These are phyloP conservation scores for Nemotelus pantherinus DNA, from an alignment of 2,888 invertebrate genomes.

Conservation along the genomic window DNA sequence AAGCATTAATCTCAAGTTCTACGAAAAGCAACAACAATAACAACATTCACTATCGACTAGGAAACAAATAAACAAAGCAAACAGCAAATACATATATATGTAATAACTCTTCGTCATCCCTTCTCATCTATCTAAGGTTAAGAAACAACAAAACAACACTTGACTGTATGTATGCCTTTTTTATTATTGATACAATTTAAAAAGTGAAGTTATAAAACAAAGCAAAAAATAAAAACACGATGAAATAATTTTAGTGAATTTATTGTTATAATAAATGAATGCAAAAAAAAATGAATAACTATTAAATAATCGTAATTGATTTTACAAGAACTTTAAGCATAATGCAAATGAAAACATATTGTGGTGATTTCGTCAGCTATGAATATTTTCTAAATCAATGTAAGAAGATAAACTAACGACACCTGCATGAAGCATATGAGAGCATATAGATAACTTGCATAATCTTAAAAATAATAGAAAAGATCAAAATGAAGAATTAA, in stretches of 20 bases:
- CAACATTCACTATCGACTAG: constrained; percentile 12
- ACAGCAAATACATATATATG: not conserved
- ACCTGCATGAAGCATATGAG: constrained; percentile 14
- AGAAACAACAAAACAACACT: constrained; percentile 41
- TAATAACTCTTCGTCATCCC: constrained; percentile 21
- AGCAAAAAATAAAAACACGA: constrained; percentile 29
- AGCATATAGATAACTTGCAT: constrained; percentile 5
- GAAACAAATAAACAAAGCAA: not conserved
- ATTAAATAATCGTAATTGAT: constrained; percentile 4
- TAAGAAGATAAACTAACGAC: constrained; percentile 20
- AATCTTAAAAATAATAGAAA: not conserved
- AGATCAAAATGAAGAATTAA: not conserved
- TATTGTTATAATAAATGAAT: constrained; percentile 40
- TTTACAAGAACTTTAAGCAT: constrained; percentile 10
- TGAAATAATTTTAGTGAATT: constrained; percentile 41
- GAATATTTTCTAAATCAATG: constrained; percentile 36
- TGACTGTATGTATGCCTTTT: constrained; percentile 45
- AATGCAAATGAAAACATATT: constrained; percentile 1
- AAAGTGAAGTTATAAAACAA: constrained; percentile 6
- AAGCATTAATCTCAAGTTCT: no score
- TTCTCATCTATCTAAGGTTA: constrained; percentile 34
- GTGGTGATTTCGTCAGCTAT: constrained; percentile 36
- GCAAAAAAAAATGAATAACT: constrained; percentile 31
- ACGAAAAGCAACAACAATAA: not conserved
- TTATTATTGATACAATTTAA: constrained; percentile 35